Conservation (phyloP, 1,140 invertebrate species). For the Drosophila bifasciata region DNA sequence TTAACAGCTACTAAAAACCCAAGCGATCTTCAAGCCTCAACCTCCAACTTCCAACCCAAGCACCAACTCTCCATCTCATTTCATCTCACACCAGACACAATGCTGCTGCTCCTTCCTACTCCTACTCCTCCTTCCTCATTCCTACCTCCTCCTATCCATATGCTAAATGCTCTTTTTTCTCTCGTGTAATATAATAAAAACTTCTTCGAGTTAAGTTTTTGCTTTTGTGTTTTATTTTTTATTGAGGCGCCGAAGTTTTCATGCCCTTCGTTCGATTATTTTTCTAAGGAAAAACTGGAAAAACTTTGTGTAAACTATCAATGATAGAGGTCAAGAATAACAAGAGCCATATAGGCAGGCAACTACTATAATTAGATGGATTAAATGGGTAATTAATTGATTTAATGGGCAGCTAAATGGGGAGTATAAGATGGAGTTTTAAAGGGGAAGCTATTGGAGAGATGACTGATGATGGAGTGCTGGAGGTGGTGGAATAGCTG, state of each 20-base stretch:
- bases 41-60: too few species aligned
- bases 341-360: too few species aligned
- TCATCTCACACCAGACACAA: constrained; percentile 32
- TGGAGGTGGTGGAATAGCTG: too few species aligned
- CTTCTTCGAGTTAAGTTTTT: constrained; percentile 9
- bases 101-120: constrained; percentile 5
- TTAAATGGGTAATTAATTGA: constrained; percentile 23
- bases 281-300: constrained; percentile 11
- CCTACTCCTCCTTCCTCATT: too few species aligned
- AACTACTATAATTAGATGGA: constrained; percentile 26
- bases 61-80: too few species aligned
- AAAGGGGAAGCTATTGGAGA: background rate
- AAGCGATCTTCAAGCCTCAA: constrained; percentile 51
- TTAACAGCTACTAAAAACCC: constrained; percentile 77
- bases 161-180: constrained; percentile 1
- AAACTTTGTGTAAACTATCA: constrained; percentile 49
- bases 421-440: background rate
- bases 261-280: constrained; percentile 58
- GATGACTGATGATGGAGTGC: too few species aligned
- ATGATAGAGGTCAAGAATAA: constrained; percentile 56
- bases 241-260: constrained; percentile 58
- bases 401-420: constrained; percentile 23
- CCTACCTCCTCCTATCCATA: too few species aligned
- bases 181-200: constrained; percentile 30
- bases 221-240: background rate